Base-by-base conservation (phyloP, 2,888 invertebrate species). In the Campoplex capitator region DNA sequence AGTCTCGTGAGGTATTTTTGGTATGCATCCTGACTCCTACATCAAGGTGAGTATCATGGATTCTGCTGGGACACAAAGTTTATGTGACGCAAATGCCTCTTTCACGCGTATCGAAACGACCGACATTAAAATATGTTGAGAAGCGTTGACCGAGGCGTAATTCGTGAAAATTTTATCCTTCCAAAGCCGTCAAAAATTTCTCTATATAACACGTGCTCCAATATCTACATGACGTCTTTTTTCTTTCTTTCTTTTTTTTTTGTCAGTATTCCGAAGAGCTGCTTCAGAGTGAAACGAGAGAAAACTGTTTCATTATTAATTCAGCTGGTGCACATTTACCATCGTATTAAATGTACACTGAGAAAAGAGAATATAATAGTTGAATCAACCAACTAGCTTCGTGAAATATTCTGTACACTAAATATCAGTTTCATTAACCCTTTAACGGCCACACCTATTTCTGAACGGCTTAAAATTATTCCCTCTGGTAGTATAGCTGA, bases 1-100 rank as follows among this genome's bases (percentile, higher is more conserved):
- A 48, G 70, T 48, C 48, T 71, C 32, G 7, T 28, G 71, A 48
- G 28, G 48, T 45, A 48, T 71, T 71, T 71, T 48, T 32, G 28
- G 71, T 48, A 32, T 48, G 71, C 48, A 70, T 45, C 28, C 45
- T 45, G 11, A 13, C 70, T 42, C 45, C 23, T 70, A 32, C 3
- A 16, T 48, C 28, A 32, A 23, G 71, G 18, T 13, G 11, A 13
- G 0, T 11, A 13, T 58, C 28, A 28, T 11, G 28, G 28, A 32
- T 28, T 32, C 13, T 58, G 11, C 2, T 28, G 13, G 58, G 58
- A 4, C 58, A 13, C 28, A 42, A 9, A 42, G 42, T 58, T 58
- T 48, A 48, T 7, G 51, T 32, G 2, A 18, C 16, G 16, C 48
- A 28, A 16, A 23, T 48, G 18, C 32, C 4, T 71, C 48, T 71